Evolutionary conservation across 2,797 vertebrate genomes (phyloP).

Genomic region (Myotis myotis): DNA sequence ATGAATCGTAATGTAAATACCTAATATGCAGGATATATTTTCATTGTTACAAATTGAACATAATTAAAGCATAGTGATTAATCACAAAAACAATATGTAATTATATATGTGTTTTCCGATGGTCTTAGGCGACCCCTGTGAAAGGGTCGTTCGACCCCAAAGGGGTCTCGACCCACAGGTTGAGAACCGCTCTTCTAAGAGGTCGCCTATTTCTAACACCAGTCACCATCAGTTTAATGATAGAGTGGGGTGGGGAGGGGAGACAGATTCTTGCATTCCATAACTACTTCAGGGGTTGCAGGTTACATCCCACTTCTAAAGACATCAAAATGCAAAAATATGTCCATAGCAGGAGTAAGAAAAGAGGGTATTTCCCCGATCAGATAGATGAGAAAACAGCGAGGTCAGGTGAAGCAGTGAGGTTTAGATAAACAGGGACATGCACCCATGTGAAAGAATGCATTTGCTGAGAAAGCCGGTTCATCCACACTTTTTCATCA

Average conservation of each 20-base stretch:
- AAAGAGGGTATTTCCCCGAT: not conserved
- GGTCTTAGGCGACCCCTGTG: too few relatives aligned
- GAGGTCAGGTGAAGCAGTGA: not conserved
- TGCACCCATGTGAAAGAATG: not conserved
- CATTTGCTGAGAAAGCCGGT: not conserved
- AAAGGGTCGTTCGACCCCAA: too few relatives aligned
- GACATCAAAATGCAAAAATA: not conserved
- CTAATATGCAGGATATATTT: too few relatives aligned
- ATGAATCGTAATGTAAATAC: too few relatives aligned
- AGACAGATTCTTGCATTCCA: not conserved
- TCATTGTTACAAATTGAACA: too few relatives aligned
- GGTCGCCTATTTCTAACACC: not conserved
- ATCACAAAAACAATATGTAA: too few relatives aligned
- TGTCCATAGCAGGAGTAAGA: not conserved
- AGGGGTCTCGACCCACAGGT: too few relatives aligned
- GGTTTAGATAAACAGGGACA: not conserved
- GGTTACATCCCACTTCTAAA: not conserved
- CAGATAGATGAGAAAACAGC: not conserved
- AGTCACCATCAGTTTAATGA: not conserved
- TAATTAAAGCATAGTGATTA: too few relatives aligned
- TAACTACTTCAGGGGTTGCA: not conserved
- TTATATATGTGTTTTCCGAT: too few relatives aligned
- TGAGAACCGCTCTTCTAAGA: not conserved
- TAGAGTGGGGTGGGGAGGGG: not conserved
- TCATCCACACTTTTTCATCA: rapidly evolving